phyloP scores from a whole-genome alignment of 1,140 invertebrate genomes.

The Aphis craccivora region DNA sequence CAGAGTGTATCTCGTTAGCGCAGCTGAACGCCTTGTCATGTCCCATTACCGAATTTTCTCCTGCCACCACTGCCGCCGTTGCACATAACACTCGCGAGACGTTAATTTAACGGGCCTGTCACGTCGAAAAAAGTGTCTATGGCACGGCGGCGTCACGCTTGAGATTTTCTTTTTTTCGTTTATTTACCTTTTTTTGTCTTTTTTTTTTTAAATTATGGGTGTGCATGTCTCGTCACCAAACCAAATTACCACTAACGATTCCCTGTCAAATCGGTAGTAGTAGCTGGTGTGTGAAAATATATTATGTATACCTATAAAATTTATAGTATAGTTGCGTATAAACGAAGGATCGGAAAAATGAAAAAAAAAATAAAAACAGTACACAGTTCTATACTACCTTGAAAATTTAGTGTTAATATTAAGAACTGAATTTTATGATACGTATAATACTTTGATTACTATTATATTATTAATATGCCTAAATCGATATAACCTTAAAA shows the following conservation, averaged over 20 bases:
- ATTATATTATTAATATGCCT: background rate
- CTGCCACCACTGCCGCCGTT: background rate
- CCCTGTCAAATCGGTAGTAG: constrained; percentile 22
- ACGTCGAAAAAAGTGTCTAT: constrained; percentile 50
- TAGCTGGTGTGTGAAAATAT: background rate
- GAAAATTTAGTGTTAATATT: background rate
- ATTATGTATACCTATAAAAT: background rate
- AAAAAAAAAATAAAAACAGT: background rate
- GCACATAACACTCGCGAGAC: background rate
- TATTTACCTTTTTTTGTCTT: constrained; percentile 33
- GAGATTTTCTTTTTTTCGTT: constrained; percentile 53
- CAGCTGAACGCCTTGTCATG: constrained; percentile 53
- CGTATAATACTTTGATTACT: background rate
- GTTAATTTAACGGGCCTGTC: constrained; percentile 53
- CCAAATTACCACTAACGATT: constrained; percentile 54
- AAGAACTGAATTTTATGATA: background rate
- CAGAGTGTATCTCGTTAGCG: constrained; percentile 55
- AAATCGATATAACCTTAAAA: background rate
- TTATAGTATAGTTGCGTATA: background rate
- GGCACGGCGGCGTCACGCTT: constrained; percentile 37
- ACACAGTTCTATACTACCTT: background rate
- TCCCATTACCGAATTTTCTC: constrained; percentile 49
- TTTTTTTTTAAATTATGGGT: constrained; percentile 48
- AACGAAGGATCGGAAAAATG: background rate
- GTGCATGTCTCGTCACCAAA: constrained; percentile 51